A percentile compares a stretch with the other conserved stretches of the same genome.
Conservation (phyloP, 2,113 vertebrate species). For the Stegostoma tigrinum region DNA sequence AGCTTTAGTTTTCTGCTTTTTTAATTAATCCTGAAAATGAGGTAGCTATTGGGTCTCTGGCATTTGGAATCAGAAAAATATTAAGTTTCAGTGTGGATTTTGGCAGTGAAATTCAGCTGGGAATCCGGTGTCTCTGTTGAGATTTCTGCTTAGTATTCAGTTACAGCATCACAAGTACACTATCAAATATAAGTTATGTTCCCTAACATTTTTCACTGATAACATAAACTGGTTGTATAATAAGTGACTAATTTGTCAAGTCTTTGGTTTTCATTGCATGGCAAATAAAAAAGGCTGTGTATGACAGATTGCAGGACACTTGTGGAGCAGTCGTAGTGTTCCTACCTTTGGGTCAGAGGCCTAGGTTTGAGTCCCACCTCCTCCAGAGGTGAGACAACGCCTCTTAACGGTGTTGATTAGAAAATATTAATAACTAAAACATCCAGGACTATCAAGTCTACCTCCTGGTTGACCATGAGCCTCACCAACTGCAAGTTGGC, state of each 20-base stretch:
- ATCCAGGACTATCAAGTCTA: too few species aligned
- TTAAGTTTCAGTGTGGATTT: not conserved
- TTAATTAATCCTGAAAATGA: not conserved
- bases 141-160: not conserved
- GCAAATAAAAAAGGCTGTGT: not conserved
- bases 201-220: not conserved
- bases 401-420: too few species aligned
- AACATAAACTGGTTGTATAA: not conserved
- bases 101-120: not conserved
- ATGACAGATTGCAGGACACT: not conserved
- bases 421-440: too few species aligned
- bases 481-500: too few species aligned
- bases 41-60: not conserved
- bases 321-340: too few species aligned
- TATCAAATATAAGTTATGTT: not conserved
- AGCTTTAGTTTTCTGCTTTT: not conserved
- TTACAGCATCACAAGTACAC: not conserved
- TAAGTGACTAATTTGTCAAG: not conserved
- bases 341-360: too few species aligned
- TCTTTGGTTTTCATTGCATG: not conserved
- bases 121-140: not conserved
- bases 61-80: not conserved
- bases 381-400: too few species aligned
- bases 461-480: too few species aligned
- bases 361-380: too few species aligned